A percentile compares a stretch with the other conserved stretches of the same genome.
Evolutionary conservation across 2,113 vertebrate species (phyloP).

Genomic region (Nesoenas mayeri): DNA sequence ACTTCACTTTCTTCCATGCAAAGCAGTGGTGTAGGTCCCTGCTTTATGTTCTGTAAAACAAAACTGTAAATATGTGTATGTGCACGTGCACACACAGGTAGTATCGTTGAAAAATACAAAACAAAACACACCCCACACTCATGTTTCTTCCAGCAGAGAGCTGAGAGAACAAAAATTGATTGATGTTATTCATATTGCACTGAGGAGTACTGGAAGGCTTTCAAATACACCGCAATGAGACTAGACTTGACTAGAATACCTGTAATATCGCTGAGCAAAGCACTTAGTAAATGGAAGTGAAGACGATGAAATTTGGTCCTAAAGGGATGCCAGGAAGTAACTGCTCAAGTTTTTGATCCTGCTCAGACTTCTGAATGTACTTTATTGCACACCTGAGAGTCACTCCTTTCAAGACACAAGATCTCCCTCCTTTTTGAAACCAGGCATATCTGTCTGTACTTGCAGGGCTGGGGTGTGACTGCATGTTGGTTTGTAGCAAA

Average conservation of each 20-base stretch:
- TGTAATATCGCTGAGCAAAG: conserved; percentile 35
- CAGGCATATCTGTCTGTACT: background rate
- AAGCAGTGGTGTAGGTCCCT: background rate
- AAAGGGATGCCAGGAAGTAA: conserved; percentile 12
- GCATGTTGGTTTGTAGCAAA: conserved; percentile 15
- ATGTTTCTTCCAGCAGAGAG: background rate
- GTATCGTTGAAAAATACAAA: background rate
- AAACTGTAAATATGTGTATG: background rate
- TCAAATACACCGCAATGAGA: background rate
- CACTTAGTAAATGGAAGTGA: conserved; percentile 10
- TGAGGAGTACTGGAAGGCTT: conserved; percentile 18
- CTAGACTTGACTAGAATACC: conserved; percentile 24
- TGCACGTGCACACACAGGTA: background rate
- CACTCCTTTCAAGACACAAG: background rate
- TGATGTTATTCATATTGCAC: conserved; percentile 19
- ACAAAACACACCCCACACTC: background rate
- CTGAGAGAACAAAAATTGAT: conserved; percentile 18
- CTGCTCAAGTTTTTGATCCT: conserved; percentile 18
- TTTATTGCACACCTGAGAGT: conserved; percentile 1
- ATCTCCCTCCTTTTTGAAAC: conserved; percentile 21
- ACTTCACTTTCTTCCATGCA: background rate
- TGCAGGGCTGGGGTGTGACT: background rate
- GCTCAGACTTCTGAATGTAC: background rate
- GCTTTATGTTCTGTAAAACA: background rate
- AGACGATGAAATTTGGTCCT: conserved; percentile 30